These are phyloP conservation scores for Bradypodion pumilum DNA, from an alignment of 2,797 vertebrate species.

Conservation along the genomic window DNA sequence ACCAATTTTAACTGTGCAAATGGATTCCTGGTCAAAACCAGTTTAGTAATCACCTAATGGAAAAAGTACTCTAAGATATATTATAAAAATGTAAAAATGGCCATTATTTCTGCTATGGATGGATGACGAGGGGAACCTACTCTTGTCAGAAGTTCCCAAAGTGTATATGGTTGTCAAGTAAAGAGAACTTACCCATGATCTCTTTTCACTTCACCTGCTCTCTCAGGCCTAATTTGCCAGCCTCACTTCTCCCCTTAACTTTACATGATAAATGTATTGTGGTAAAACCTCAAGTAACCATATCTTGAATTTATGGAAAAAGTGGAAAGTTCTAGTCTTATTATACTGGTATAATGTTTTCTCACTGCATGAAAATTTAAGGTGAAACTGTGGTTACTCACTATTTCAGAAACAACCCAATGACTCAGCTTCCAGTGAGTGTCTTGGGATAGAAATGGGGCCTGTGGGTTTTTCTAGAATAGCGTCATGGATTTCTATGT, in stretches of 20 bases:
- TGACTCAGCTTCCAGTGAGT: too few relatives aligned
- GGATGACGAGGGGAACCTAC: not conserved
- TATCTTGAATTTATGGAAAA: not conserved
- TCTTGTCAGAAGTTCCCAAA: not conserved
- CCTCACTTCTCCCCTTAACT: not conserved
- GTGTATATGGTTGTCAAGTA: not conserved
- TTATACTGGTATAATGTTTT: not conserved
- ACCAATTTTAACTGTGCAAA: too few relatives aligned
- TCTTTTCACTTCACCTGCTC: not conserved
- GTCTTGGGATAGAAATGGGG: too few relatives aligned
- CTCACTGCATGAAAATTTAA: not conserved
- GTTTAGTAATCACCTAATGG: too few relatives aligned
- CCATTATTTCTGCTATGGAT: not conserved
- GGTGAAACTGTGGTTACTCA: not conserved
- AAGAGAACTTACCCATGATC: not conserved
- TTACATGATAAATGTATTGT: not conserved
- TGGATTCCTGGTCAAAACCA: too few relatives aligned
- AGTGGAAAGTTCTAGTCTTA: not conserved
- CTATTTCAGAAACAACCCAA: too few relatives aligned
- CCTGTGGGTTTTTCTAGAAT: too few relatives aligned
- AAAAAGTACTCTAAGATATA: too few relatives aligned
- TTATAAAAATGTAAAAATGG: not conserved
- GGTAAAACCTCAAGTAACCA: constrained; percentile 1
- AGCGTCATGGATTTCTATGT: too few relatives aligned
- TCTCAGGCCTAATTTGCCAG: not conserved